Percentiles rank a stretch among this genome's conserved stretches.
Evolutionary conservation across 1,140 invertebrate species (phyloP).

Genomic region (Drosophila erecta): DNA sequence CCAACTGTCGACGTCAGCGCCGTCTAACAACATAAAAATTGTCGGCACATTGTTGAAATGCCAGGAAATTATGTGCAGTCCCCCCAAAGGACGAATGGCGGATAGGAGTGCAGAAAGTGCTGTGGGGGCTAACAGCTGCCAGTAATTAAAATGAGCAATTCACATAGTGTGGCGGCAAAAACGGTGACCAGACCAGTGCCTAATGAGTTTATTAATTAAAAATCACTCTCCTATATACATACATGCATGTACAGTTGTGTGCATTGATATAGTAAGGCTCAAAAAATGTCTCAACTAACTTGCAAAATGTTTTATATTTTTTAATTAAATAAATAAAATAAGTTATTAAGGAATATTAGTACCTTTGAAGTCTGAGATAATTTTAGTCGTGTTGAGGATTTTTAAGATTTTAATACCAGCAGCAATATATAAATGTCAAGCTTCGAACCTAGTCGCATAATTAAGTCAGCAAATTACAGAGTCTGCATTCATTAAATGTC

Average conservation of each 20-base stretch:
- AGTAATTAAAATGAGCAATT: conserved; percentile 76
- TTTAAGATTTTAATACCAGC: not conserved
- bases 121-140: conserved; percentile 47
- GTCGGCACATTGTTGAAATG: conserved; percentile 77
- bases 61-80: conserved; percentile 70
- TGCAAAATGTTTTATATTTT: too few species aligned
- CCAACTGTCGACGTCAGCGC: conserved; percentile 53
- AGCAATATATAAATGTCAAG: not conserved
- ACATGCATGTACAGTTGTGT: conserved; percentile 29
- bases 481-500: not conserved
- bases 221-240: conserved; percentile 53
- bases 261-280: conserved; percentile 8
- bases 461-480: not conserved
- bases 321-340: too few species aligned
- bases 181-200: conserved; percentile 45
- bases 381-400: too few species aligned
- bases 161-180: conserved; percentile 41
- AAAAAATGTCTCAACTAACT: too few species aligned
- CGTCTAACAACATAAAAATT: conserved; percentile 75
- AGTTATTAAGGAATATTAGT: too few species aligned
- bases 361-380: too few species aligned
- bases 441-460: not conserved
- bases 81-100: conserved; percentile 10
- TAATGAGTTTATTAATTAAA: conserved; percentile 82
- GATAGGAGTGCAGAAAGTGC: not conserved